A percentile compares a stretch with the other conserved stretches of the same genome.
Conservation (phyloP, 2,888 invertebrate genomes). For the Oxyscelio sp. region DNA sequence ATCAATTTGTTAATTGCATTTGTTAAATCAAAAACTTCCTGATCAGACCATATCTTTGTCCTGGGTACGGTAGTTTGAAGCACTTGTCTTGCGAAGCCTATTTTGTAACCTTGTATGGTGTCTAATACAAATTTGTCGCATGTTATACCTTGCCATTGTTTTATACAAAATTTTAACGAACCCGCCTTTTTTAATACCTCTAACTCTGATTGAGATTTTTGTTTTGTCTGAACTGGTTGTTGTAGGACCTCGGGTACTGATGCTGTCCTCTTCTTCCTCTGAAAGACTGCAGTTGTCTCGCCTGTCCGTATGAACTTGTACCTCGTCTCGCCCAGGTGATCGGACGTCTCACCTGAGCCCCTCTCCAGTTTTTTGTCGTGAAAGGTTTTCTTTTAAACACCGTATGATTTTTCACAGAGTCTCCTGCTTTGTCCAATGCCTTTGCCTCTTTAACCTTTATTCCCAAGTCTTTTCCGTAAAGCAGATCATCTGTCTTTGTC, state of each 20-base stretch:
- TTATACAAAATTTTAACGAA: neutral
- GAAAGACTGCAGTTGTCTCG: conserved; percentile 34
- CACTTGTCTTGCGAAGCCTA: neutral
- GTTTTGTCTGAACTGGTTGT: neutral
- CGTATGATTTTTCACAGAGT: neutral
- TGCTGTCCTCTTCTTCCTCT: neutral
- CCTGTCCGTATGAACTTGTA: no score
- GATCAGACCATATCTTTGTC: neutral
- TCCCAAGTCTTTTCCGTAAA: conserved; percentile 3
- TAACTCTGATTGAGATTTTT: neutral
- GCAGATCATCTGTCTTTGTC: neutral
- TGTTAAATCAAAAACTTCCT: neutral
- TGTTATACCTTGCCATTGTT: neutral
- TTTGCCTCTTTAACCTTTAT: conserved; percentile 37
- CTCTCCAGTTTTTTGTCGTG: conserved; percentile 36
- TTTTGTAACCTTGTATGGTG: neutral
- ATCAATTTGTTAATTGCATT: neutral
- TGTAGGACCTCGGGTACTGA: neutral
- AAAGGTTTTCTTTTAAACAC: neutral
- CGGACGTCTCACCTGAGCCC: conserved; percentile 19
- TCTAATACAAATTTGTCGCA: neutral
- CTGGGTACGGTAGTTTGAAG: neutral
- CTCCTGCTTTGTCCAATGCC: neutral
- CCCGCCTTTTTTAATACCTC: neutral
- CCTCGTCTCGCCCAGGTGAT: conserved; percentile 28